These are phyloP conservation scores for Ceraclea dissimilis DNA, from an alignment of 2,888 invertebrate genomes.

Conservation along the genomic window DNA sequence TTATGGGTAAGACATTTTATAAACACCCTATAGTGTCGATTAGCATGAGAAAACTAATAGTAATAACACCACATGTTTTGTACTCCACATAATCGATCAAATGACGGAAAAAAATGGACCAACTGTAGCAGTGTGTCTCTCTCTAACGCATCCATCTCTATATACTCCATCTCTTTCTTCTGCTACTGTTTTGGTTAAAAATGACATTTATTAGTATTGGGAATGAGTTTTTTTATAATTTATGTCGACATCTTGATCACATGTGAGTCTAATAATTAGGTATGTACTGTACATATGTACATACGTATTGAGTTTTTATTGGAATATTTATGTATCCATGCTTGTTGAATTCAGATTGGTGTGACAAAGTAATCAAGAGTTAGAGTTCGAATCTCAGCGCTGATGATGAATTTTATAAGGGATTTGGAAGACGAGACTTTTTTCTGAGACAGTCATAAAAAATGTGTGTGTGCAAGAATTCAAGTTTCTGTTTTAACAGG, in stretches of 20 bases:
- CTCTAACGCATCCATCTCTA: background rate
- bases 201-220: background rate
- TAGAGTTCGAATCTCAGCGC: too few species aligned
- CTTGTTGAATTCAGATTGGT: background rate
- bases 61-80: too few species aligned
- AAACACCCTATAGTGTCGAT: too few species aligned
- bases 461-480: too few species aligned
- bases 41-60: too few species aligned
- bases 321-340: background rate
- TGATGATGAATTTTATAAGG: too few species aligned
- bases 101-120: background rate
- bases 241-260: background rate
- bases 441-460: too few species aligned
- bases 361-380: too few species aligned
- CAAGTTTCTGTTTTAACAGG: too few species aligned
- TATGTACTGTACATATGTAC: background rate
- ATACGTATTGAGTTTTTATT: background rate
- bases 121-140: background rate
- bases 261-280: background rate
- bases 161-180: background rate
- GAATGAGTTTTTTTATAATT: background rate
- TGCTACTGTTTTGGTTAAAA: background rate
- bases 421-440: too few species aligned
- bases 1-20: too few species aligned
- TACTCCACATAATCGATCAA: background rate